A percentile compares a stretch with the other conserved stretches of the same genome.
phyloP scores from a whole-genome alignment of 2,797 vertebrate species.

The Melanotaenia parkinsoni region DNA sequence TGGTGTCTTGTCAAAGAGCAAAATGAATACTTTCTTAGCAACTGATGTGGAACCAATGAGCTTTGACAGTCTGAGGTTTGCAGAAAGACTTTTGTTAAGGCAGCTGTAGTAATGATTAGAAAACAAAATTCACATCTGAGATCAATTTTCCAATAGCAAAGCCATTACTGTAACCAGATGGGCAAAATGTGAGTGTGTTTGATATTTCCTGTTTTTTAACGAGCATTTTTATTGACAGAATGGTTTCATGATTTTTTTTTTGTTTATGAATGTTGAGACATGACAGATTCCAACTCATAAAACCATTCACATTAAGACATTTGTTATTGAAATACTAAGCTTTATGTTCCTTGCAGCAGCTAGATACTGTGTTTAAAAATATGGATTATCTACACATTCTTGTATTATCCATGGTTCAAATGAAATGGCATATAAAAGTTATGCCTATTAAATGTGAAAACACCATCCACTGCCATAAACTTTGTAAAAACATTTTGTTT shows the following conservation, averaged over 20 bases:
- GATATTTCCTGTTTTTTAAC: conserved; percentile 76
- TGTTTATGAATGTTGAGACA: conserved; percentile 60
- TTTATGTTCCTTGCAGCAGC: conserved; percentile 7
- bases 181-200: conserved; percentile 58
- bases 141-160: conserved; percentile 77
- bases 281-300: conserved; percentile 40
- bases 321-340: conserved; percentile 13
- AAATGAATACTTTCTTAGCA: conserved; percentile 11
- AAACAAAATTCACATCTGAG: conserved; percentile 81
- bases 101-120: conserved; percentile 76
- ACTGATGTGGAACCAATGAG: conserved; percentile 34
- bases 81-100: conserved; percentile 67
- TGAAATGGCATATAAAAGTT: conserved; percentile 19
- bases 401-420: conserved; percentile 22
- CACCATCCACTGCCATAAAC: conserved; percentile 13
- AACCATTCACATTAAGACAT: conserved; percentile 41
- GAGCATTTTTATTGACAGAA: conserved; percentile 69
- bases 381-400: conserved; percentile 19
- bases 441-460: conserved; percentile 12
- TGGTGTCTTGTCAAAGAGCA: not conserved
- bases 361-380: not conserved
- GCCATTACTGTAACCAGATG: conserved; percentile 81
- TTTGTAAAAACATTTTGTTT: conserved; percentile 41
- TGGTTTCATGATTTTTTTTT: conserved; percentile 67
- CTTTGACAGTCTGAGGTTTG: conserved; percentile 46